A percentile compares a stretch with the other conserved stretches of the same genome.
Conservation (phyloP, 2,797 vertebrate genomes). For the Columba guinea region DNA sequence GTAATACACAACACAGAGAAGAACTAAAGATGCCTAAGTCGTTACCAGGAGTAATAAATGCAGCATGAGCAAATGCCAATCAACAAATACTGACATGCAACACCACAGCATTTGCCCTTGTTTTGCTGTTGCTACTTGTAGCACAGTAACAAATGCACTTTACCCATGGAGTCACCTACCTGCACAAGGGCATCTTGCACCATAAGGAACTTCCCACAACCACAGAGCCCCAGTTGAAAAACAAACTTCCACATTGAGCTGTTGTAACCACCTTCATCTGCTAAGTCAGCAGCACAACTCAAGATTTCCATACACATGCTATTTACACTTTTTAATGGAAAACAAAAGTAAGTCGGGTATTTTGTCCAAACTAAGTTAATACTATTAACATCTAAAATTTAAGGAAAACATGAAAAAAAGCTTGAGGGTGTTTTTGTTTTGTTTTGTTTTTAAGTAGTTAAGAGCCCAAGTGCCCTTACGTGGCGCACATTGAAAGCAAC, state of each 20-base stretch:
- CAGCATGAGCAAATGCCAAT: neutral
- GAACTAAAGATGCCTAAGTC: neutral
- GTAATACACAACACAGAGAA: neutral
- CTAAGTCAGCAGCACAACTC: neutral
- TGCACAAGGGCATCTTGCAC: neutral
- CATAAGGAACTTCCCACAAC: neutral
- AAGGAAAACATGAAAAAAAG: neutral
- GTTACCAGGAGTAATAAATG: neutral
- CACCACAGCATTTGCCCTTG: neutral
- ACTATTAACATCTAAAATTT: neutral
- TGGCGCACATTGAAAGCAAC: neutral
- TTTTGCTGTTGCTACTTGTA: neutral
- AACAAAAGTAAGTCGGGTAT: neutral
- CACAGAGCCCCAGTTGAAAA: neutral
- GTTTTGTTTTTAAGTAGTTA: neutral
- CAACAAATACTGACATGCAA: neutral
- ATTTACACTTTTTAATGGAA: neutral
- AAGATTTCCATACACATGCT: neutral
- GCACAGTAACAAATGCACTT: neutral
- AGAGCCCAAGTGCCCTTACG: fast-evolving
- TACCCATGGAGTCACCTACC: neutral
- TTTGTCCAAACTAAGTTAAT: neutral
- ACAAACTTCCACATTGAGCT: neutral
- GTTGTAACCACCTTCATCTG: neutral
- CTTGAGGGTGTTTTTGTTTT: neutral